A percentile compares a stretch with the other conserved stretches of the same genome.
Evolutionary conservation across 2,797 vertebrate species (phyloP).

Genomic region (Neosalanx taihuensis): DNA sequence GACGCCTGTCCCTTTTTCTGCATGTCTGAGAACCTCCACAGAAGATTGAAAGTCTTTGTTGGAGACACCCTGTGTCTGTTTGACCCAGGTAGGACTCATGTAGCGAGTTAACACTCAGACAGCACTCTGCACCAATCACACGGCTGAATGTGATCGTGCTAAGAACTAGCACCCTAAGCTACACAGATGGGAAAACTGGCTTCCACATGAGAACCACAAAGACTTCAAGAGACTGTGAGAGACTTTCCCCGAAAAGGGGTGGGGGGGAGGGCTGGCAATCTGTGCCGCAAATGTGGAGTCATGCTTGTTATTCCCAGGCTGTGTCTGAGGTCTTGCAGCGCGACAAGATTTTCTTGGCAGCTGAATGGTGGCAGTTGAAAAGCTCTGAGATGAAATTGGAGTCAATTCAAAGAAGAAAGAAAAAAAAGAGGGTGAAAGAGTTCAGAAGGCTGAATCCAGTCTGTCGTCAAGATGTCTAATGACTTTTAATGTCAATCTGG

Average conservation of each 20-base stretch:
- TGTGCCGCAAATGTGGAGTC: neutral
- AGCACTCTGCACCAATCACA: neutral
- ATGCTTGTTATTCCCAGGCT: slow-evolving; percentile 4
- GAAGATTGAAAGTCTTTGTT: slow-evolving; percentile 23
- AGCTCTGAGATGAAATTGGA: slow-evolving; percentile 2
- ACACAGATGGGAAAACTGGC: neutral
- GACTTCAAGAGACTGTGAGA: neutral
- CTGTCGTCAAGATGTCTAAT: neutral
- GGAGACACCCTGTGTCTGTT: slow-evolving; percentile 12
- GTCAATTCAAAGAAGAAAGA: neutral
- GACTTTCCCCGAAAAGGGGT: neutral
- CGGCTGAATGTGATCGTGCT: no score
- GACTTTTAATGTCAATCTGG: neutral
- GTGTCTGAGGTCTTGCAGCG: slow-evolving; percentile 2
- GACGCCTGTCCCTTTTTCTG: neutral
- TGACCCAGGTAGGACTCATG: slow-evolving; percentile 13
- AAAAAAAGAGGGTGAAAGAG: neutral
- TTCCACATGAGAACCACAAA: neutral
- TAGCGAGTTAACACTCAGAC: neutral
- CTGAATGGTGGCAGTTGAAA: neutral
- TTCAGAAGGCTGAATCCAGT: neutral
- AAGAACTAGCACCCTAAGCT: neutral
- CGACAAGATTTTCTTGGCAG: slow-evolving; percentile 4
- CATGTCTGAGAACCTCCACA: slow-evolving; percentile 15
- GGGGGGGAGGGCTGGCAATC: neutral